A percentile compares a stretch with the other conserved stretches of the same genome.
phyloP scores from a whole-genome alignment of 1,140 invertebrate genomes.

The Trichonephila clavipes region DNA sequence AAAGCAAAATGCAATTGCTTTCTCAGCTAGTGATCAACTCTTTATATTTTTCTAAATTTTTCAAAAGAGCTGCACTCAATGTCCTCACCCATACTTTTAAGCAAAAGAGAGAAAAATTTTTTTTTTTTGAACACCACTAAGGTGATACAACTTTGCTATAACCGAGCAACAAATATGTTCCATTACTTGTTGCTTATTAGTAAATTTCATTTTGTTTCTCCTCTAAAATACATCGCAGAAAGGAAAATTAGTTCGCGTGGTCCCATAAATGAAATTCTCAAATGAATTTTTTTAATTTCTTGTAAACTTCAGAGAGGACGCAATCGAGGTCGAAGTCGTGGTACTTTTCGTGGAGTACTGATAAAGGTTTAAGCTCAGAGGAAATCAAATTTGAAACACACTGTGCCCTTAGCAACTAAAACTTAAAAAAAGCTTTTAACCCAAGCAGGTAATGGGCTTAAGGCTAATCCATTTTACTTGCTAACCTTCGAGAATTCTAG shows the following conservation, averaged over 20 bases:
- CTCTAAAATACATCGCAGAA: slow-evolving; percentile 5
- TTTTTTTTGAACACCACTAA: background rate
- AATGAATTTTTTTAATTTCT: slow-evolving; percentile 12
- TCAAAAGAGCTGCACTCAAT: background rate
- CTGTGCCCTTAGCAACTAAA: slow-evolving; percentile 44
- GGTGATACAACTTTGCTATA: slow-evolving; percentile 30
- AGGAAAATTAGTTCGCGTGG: slow-evolving; percentile 30
- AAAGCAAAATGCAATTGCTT: background rate
- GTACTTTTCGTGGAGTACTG: background rate
- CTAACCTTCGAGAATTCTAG: slow-evolving; percentile 28
- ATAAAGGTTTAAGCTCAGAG: slow-evolving; percentile 24
- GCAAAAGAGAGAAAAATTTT: background rate
- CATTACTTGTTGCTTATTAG: slow-evolving; percentile 38
- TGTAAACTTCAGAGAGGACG: background rate
- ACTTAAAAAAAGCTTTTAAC: slow-evolving; percentile 62
- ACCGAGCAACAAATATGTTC: slow-evolving; percentile 19
- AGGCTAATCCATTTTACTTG: slow-evolving; percentile 58
- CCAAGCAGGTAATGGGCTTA: slow-evolving; percentile 58
- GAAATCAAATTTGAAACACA: slow-evolving; percentile 57
- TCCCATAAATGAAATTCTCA: slow-evolving; percentile 38
- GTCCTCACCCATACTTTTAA: background rate
- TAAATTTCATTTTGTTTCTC: slow-evolving; percentile 19
- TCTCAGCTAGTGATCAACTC: background rate
- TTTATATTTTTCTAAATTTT: background rate
- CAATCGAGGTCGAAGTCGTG: slow-evolving; percentile 14